phyloP scores from a whole-genome alignment of 2,888 invertebrate species.

The Thecophora atra region DNA sequence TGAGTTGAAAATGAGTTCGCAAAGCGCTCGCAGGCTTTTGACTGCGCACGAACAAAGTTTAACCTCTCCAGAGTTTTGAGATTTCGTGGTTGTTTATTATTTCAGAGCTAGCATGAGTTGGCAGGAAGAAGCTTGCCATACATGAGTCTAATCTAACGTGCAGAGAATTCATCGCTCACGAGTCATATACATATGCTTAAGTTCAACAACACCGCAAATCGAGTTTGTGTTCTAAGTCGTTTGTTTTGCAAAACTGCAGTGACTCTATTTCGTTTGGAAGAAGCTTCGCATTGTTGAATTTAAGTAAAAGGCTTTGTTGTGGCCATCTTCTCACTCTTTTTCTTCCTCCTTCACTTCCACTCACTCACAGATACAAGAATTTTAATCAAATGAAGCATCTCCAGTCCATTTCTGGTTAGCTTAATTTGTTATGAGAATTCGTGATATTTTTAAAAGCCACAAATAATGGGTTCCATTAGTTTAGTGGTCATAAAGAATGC shows the following conservation, averaged over 20 bases:
- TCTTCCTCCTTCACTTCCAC: background rate
- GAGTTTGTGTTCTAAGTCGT: constrained; percentile 33
- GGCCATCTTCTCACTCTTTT: too few relatives aligned
- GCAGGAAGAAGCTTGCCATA: background rate
- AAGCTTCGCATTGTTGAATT: background rate
- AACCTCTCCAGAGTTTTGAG: constrained; percentile 20
- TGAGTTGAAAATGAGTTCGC: constrained; percentile 62
- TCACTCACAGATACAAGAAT: background rate
- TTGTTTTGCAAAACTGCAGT: constrained; percentile 26
- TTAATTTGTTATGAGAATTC: constrained; percentile 30
- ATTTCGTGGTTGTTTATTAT: constrained; percentile 7
- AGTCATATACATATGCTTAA: background rate
- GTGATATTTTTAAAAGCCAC: background rate
- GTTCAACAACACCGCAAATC: background rate
- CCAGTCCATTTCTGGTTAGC: constrained; percentile 30
- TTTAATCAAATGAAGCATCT: background rate
- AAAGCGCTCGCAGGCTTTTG: constrained; percentile 50
- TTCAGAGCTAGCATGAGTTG: constrained; percentile 1
- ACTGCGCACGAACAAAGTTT: constrained; percentile 26
- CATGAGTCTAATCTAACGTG: background rate
- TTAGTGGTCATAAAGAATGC: constrained; percentile 45
- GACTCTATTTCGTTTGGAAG: background rate
- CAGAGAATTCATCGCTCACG: background rate
- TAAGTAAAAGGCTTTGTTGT: background rate
- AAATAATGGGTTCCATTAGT: constrained; percentile 58